Conservation (phyloP, 2,888 invertebrate genomes). For the Pogonocherus hispidulus region DNA sequence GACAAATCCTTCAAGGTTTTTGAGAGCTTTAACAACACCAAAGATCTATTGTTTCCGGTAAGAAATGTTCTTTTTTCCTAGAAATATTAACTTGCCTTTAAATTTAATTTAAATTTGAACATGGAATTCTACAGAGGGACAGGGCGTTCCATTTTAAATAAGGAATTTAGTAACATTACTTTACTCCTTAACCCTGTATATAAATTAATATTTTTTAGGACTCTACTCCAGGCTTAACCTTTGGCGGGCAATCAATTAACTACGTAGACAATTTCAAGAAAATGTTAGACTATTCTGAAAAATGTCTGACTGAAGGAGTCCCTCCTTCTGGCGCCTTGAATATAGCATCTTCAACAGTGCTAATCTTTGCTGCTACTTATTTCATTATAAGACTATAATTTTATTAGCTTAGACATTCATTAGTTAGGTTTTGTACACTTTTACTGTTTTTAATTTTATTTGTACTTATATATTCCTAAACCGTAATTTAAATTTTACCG, state of each 20-base stretch:
- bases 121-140: too few relatives aligned
- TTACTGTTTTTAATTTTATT: conserved; percentile 22
- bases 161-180: too few relatives aligned
- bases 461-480: conserved; percentile 10
- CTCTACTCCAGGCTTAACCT: conserved; percentile 72
- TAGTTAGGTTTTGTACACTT: conserved; percentile 18
- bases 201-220: conserved; percentile 63
- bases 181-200: too few relatives aligned
- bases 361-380: conserved; percentile 25
- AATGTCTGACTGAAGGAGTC: conserved; percentile 50
- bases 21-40: conserved; percentile 71
- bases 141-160: too few relatives aligned
- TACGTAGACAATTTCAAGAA: conserved; percentile 73
- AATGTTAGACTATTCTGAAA: conserved; percentile 70
- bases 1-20: conserved; percentile 73
- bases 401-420: not conserved
- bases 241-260: conserved; percentile 64
- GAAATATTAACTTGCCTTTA: too few relatives aligned
- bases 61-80: too few relatives aligned
- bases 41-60: conserved; percentile 75
- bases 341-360: conserved; percentile 27
- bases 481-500: not conserved
- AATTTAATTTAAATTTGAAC: too few relatives aligned
- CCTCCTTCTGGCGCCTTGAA: conserved; percentile 8
- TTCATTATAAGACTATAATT: conserved; percentile 31